Evolutionary conservation across 1,140 invertebrate species (phyloP).

Genomic region (Sesamia nonagrioides): DNA sequence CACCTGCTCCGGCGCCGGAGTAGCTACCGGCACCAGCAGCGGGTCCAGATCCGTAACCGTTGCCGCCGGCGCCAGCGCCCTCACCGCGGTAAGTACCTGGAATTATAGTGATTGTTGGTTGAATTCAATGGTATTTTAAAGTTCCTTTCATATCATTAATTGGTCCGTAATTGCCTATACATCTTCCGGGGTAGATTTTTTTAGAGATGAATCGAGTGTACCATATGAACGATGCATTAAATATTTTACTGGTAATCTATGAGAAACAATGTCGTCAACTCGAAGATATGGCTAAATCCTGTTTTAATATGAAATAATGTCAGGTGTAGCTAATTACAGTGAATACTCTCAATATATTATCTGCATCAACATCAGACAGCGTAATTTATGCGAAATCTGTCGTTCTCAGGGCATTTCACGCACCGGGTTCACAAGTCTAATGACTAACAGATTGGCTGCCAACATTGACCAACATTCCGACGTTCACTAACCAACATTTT

Average conservation of each 20-base stretch:
- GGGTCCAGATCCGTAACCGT: slow-evolving; percentile 17
- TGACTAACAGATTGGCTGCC: slow-evolving; percentile 20
- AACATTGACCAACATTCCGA: slow-evolving; percentile 16
- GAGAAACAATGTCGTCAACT: neutral
- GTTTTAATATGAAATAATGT: neutral
- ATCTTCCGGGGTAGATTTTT: no score
- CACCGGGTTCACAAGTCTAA: slow-evolving; percentile 26
- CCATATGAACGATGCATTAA: no score
- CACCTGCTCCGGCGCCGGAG: slow-evolving; percentile 45
- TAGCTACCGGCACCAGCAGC: slow-evolving; percentile 42
- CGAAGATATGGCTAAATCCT: neutral
- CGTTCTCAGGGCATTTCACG: slow-evolving; percentile 49
- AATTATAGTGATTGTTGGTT: slow-evolving; percentile 14
- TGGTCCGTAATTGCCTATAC: no score
- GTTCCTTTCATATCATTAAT: no score
- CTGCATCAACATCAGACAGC: slow-evolving; percentile 13
- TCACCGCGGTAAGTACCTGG: slow-evolving; percentile 80
- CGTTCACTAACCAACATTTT: neutral
- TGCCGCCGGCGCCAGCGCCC: slow-evolving; percentile 62
- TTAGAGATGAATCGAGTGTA: no score
- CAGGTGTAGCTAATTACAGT: neutral
- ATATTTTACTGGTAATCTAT: no score
- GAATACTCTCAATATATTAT: slow-evolving; percentile 23
- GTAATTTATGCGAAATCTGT: slow-evolving; percentile 38
- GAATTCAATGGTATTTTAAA: neutral